Percentiles rank a stretch among this genome's conserved stretches.
These are phyloP conservation scores for Manduca sexta DNA, from an alignment of 1,140 invertebrate species.

Conservation along the genomic window DNA sequence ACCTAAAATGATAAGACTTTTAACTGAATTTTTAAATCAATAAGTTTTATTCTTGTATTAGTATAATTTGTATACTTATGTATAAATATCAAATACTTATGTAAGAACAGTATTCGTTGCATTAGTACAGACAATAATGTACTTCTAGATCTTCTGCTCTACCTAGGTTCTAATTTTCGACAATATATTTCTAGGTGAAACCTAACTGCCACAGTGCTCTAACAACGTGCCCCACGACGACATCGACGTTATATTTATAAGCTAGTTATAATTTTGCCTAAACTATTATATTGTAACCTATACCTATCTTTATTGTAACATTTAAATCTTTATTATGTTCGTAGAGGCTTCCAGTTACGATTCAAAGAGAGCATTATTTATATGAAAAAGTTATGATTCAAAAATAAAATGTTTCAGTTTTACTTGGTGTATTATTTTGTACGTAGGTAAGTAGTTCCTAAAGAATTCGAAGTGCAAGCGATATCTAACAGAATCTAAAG, in stretches of 20 bases:
- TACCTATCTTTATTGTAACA: conserved; percentile 32
- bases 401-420: conserved; percentile 66
- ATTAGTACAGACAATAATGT: no score
- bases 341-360: conserved; percentile 67
- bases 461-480: no score
- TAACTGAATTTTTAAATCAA: no score
- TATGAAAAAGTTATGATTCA: conserved; percentile 59
- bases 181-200: conserved; percentile 56
- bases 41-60: no score
- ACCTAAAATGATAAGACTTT: no score
- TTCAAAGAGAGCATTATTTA: conserved; percentile 62
- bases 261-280: conserved; percentile 28
- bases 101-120: no score
- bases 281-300: conserved; percentile 27
- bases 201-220: conserved; percentile 41
- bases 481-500: no score
- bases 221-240: conserved; percentile 23
- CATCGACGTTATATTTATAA: conserved; percentile 21
- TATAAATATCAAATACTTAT: no score
- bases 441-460: no score
- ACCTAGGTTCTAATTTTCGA: no score
- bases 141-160: no score
- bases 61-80: no score
- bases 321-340: conserved; percentile 43
- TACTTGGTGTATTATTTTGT: conserved; percentile 24